Percentiles rank a stretch among this genome's conserved stretches.
Evolutionary conservation across 2,888 invertebrate species (phyloP).

Genomic region (Andrena flavipes): DNA sequence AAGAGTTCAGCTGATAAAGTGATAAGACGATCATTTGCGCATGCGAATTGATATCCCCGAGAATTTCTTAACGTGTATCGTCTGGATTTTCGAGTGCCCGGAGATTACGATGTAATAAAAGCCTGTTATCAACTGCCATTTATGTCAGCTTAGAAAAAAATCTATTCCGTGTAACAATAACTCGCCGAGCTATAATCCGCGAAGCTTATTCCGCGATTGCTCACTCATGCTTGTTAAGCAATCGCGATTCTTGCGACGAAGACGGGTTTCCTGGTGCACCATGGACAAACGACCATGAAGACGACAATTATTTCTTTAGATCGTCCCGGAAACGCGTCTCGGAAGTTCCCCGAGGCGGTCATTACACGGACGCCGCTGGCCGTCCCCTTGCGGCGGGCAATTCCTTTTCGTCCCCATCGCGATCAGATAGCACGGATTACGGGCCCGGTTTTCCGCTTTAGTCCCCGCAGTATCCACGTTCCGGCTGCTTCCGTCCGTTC

Average conservation of each 20-base stretch:
- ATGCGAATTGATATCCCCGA: no score
- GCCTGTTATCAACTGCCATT: no score
- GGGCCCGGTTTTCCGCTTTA: slow-evolving; percentile 2
- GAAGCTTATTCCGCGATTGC: not conserved
- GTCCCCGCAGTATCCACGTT: slow-evolving; percentile 38
- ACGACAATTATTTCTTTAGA: slow-evolving; percentile 32
- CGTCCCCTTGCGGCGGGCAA: not conserved
- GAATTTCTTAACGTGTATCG: no score
- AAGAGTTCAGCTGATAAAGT: no score
- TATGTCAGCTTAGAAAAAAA: no score
- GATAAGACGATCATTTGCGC: no score
- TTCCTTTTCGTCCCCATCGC: slow-evolving; percentile 1
- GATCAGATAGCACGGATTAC: slow-evolving; percentile 31
- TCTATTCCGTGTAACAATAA: no score
- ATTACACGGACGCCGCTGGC: slow-evolving; percentile 24
- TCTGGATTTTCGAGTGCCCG: no score
- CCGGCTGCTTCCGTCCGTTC: slow-evolving; percentile 14
- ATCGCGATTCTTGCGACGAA: not conserved
- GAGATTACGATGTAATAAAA: no score
- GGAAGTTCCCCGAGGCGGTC: slow-evolving; percentile 22
- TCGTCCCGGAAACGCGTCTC: slow-evolving; percentile 12
- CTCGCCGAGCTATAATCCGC: not conserved
- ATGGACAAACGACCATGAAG: not conserved
- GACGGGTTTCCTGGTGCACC: not conserved
- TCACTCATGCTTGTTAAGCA: not conserved